A percentile compares a stretch with the other conserved stretches of the same genome.
phyloP scores from a whole-genome alignment of 2,888 invertebrate genomes.

The Aproaerema taeniolella region DNA sequence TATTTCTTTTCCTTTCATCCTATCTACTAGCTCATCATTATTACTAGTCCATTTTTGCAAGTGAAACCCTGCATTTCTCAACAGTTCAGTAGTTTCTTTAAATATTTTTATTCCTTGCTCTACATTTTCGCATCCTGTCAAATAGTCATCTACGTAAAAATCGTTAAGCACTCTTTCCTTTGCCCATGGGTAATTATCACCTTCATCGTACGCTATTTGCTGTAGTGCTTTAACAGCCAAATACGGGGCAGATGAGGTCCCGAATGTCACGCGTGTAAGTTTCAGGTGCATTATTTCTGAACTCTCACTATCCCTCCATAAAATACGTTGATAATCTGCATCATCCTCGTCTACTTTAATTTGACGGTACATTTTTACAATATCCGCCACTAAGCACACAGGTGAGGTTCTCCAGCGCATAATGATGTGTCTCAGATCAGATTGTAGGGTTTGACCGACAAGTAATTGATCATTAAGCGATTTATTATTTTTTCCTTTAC shows the following conservation, averaged over 20 bases:
- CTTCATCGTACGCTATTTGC: constrained; percentile 17
- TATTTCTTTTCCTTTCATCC: constrained; percentile 5
- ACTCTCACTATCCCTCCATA: constrained; percentile 14
- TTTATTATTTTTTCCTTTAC: constrained; percentile 9
- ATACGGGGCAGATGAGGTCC: constrained; percentile 19
- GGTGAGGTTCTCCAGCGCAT: constrained; percentile 17
- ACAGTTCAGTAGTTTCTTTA: constrained; percentile 22
- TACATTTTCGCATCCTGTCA: constrained; percentile 23
- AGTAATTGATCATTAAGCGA: constrained; percentile 21
- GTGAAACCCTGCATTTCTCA: constrained; percentile 20
- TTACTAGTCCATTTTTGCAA: constrained; percentile 23
- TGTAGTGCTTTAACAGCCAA: constrained; percentile 16
- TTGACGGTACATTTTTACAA: constrained; percentile 29
- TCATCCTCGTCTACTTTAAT: constrained; percentile 8
- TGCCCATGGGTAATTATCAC: constrained; percentile 16
- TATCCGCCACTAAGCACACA: constrained; percentile 16
- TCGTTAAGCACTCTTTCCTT: constrained; percentile 2
- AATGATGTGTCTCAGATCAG: constrained; percentile 21
- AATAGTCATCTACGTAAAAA: constrained; percentile 23
- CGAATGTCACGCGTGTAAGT: constrained; percentile 20
- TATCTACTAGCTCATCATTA: constrained; percentile 12
- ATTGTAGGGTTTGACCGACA: constrained; percentile 22
- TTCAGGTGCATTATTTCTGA: constrained; percentile 17
- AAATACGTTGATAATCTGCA: constrained; percentile 12
- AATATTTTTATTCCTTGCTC: constrained; percentile 17